Evolutionary conservation across 2,113 vertebrate genomes (phyloP).

Genomic region (Rhynchopsitta pachyrhyncha): DNA sequence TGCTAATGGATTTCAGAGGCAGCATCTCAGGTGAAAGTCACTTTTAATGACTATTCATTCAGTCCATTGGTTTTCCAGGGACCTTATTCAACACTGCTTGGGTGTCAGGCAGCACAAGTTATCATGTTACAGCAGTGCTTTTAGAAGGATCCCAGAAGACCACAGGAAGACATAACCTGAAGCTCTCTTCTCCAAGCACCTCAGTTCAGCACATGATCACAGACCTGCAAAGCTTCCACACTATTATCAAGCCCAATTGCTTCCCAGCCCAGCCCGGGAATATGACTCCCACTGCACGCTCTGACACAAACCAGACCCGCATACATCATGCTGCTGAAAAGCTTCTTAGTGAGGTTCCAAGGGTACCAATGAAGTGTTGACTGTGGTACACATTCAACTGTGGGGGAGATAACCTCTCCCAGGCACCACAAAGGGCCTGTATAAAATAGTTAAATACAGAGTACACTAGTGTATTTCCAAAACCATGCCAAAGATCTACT

Average conservation of each 20-base stretch:
- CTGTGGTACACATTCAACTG: not conserved
- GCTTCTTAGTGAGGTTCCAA: not conserved
- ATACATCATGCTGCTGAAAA: fast-evolving
- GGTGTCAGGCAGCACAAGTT: not conserved
- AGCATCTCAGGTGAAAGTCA: not conserved
- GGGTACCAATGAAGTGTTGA: not conserved
- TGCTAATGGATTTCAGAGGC: not conserved
- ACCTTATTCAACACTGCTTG: not conserved
- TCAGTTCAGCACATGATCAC: fast-evolving
- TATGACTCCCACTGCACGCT: fast-evolving
- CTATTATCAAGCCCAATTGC: fast-evolving
- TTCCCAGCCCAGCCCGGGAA: not conserved
- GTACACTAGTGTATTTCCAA: not conserved
- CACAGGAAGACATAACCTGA: not conserved
- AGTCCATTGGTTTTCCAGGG: not conserved
- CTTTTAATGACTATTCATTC: not conserved
- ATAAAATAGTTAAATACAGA: not conserved
- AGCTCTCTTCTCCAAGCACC: not conserved
- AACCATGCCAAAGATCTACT: not conserved
- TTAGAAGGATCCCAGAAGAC: not conserved
- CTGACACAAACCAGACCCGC: not conserved
- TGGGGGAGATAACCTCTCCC: not conserved
- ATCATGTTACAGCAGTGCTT: not conserved
- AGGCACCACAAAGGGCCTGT: not conserved
- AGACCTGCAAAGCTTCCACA: not conserved